Evolutionary conservation across 2,113 vertebrate genomes (phyloP).

Genomic region (Paratilapia polleni): DNA sequence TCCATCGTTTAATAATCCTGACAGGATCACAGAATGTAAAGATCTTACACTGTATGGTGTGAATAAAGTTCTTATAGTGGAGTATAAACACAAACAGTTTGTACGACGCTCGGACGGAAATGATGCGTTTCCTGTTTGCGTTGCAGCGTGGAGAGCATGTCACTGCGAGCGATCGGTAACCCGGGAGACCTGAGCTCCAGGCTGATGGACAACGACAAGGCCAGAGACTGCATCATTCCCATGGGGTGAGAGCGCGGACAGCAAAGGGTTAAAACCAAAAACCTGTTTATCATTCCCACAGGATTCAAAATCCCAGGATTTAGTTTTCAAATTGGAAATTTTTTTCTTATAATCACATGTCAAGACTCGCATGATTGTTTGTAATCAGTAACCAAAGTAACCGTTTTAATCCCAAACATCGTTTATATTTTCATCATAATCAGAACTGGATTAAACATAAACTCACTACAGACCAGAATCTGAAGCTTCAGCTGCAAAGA

Average conservation of each 20-base stretch:
- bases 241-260: slow-evolving; percentile 59
- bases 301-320: too few relatives aligned
- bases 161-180: slow-evolving; percentile 67
- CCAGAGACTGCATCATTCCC: slow-evolving; percentile 80
- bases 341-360: too few relatives aligned
- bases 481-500: too few relatives aligned
- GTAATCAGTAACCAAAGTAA: too few relatives aligned
- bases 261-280: too few relatives aligned
- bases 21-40: too few relatives aligned
- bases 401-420: fast-evolving
- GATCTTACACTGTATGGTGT: background rate
- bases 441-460: too few relatives aligned
- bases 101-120: background rate
- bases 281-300: too few relatives aligned
- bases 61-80: background rate
- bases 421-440: too few relatives aligned
- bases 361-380: too few relatives aligned
- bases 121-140: background rate
- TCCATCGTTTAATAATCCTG: background rate
- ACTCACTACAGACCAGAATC: too few relatives aligned
- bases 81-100: fast-evolving
- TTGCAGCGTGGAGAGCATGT: slow-evolving; percentile 91
- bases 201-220: slow-evolving; percentile 84
- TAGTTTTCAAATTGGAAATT: too few relatives aligned
- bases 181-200: slow-evolving; percentile 87